Percentiles rank a stretch among this genome's conserved stretches.
Evolutionary conservation across 2,797 vertebrate species (phyloP).

Genomic region (Danio tinwini): DNA sequence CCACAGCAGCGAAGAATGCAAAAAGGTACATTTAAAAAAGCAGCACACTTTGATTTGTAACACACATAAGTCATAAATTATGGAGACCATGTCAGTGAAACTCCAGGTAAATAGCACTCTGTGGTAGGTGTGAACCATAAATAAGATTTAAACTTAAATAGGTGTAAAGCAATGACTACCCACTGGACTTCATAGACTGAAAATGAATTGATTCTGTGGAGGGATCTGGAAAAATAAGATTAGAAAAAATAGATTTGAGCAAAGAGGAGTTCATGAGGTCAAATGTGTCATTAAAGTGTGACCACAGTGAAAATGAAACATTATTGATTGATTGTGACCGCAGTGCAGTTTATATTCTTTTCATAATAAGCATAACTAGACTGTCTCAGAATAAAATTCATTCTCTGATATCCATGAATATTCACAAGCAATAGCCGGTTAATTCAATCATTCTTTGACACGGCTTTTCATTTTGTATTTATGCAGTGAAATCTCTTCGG

Average conservation of each 20-base stretch:
- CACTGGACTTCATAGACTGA: neutral
- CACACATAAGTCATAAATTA: conserved; percentile 66
- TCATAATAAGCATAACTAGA: conserved; percentile 14
- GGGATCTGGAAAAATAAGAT: conserved; percentile 16
- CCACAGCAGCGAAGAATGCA: conserved; percentile 56
- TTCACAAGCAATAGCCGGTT: conserved; percentile 41
- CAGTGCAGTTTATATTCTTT: conserved; percentile 5
- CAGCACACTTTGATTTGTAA: conserved; percentile 62
- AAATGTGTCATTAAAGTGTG: conserved; percentile 19
- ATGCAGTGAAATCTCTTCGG: conserved; percentile 37
- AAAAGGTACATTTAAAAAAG: conserved; percentile 67
- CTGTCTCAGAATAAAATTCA: conserved; percentile 7
- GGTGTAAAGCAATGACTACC: conserved; percentile 9
- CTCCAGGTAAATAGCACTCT: conserved; percentile 20
- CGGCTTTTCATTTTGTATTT: conserved; percentile 46
- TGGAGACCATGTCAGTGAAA: conserved; percentile 42
- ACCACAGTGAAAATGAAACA: conserved; percentile 25
- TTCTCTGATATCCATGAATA: conserved; percentile 25
- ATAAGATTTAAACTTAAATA: conserved; percentile 26
- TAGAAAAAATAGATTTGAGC: neutral
- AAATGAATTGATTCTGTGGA: conserved; percentile 4
- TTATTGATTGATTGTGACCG: neutral
- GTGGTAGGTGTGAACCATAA: neutral
- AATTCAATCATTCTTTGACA: conserved; percentile 45
- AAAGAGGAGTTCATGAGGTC: conserved; percentile 27